Evolutionary conservation across 2,113 vertebrate species (phyloP).

Genomic region (Trogon melanurus): DNA sequence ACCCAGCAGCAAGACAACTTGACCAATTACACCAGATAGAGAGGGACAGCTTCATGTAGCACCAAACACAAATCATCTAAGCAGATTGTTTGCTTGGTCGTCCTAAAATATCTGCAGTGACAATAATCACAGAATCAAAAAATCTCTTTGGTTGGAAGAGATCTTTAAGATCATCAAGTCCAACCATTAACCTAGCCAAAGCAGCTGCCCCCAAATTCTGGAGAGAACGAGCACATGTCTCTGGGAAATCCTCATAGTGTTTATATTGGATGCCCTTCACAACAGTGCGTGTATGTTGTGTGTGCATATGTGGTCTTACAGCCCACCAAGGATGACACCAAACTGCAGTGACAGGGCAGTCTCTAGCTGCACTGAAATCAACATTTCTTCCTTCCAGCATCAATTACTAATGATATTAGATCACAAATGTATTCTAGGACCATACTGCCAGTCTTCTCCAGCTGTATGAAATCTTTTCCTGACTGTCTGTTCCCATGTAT

Average conservation of each 20-base stretch:
- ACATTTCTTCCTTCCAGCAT: neutral
- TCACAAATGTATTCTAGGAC: neutral
- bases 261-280: neutral
- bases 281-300: fast-evolving
- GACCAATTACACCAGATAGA: neutral
- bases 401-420: neutral
- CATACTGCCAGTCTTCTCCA: neutral
- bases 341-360: neutral
- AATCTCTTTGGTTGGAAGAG: too few species aligned
- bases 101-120: neutral
- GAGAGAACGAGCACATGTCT: neutral
- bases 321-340: neutral
- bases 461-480: neutral
- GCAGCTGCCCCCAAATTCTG: neutral
- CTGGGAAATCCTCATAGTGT: neutral
- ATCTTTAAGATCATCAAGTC: too few species aligned
- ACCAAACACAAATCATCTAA: neutral
- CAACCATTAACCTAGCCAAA: too few species aligned
- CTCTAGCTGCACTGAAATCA: neutral
- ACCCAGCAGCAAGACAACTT: neutral
- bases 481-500: neutral
- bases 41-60: neutral
- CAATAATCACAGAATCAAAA: neutral
- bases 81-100: neutral
- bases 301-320: fast-evolving